Evolutionary conservation across 2,797 vertebrate species (phyloP).

Genomic region (Neopelma chrysocephalum): DNA sequence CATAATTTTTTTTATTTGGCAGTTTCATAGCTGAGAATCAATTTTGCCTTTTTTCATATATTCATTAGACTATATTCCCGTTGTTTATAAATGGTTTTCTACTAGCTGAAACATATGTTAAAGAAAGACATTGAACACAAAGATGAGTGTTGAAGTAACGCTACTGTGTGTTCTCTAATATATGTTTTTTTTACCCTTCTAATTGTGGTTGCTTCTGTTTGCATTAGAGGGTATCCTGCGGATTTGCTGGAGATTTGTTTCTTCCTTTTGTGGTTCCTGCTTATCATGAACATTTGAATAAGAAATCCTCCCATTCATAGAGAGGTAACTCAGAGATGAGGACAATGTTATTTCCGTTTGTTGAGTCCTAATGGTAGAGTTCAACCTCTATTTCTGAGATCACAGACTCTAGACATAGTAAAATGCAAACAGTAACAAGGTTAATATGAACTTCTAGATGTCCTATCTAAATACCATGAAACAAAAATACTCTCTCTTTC

Average conservation of each 20-base stretch:
- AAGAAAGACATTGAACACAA: background rate
- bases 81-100: background rate
- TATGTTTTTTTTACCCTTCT: background rate
- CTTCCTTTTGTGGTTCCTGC: background rate
- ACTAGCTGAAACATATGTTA: background rate
- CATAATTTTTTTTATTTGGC: background rate
- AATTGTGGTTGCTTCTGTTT: conserved; percentile 4
- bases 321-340: background rate
- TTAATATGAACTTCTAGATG: background rate
- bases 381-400: background rate
- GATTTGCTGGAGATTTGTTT: background rate
- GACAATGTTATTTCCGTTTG: background rate
- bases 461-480: background rate
- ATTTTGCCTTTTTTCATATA: background rate
- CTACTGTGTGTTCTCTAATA: background rate
- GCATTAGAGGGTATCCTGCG: background rate
- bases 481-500: background rate
- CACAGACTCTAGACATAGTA: background rate
- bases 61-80: background rate
- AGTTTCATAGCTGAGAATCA: background rate
- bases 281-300: background rate
- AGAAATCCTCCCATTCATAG: background rate
- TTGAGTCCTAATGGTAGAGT: background rate
- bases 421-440: background rate
- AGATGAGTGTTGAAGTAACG: background rate